Base-by-base conservation (phyloP, 2,888 invertebrate genomes). In the Tetragonisca angustula region DNA sequence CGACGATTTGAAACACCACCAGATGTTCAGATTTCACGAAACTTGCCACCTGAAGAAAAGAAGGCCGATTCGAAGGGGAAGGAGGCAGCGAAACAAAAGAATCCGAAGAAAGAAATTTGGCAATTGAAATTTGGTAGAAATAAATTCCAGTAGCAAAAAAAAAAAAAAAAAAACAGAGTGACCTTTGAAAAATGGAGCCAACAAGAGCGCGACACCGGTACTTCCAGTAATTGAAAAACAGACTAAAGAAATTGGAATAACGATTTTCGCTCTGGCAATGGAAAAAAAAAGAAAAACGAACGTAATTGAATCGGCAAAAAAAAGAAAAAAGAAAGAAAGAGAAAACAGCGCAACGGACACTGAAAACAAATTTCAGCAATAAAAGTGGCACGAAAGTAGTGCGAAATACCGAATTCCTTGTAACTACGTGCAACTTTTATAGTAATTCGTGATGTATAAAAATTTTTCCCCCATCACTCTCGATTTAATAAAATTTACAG, bases 131-230 rank as follows among this genome's bases (percentile, higher is more conserved):
- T 27, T 21, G n/a, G 1, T 56, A 13, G 13, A 15, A n/a, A 13
- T 56, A 5, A 15, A n/a, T n/a, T 59, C 0, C 2, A 59, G n/a
- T 2, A n/a, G 15, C 24, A 24, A 56, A n/a, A n/a, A n/a, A n/a
- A n/a, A n/a, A n/a, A n/a, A n/a, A n/a, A n/a, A n/a, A 56, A n/a
- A n/a, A 5, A 2, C 13, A 15, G n/a, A n/a, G 0, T 13, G n/a
- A n/a, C 13, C 1, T 56, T 56, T n/a, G n/a, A n/a, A 56, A 13
- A 56, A n/a, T n/a, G n/a, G 15, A n/a, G n/a, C 13, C 5, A n/a
- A n/a, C 5, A n/a, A n/a, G n/a, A n/a, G 2, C n/a, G 1, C 13
- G 21, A n/a, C 13, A n/a, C 13, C 27, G 27, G 0, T 0, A 56
- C 9, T 43, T 43, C 11, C 43, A 43, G 43, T 43, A 11, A 43